Conservation (phyloP, 2,888 invertebrate species). For the Loripinus fragilis region DNA sequence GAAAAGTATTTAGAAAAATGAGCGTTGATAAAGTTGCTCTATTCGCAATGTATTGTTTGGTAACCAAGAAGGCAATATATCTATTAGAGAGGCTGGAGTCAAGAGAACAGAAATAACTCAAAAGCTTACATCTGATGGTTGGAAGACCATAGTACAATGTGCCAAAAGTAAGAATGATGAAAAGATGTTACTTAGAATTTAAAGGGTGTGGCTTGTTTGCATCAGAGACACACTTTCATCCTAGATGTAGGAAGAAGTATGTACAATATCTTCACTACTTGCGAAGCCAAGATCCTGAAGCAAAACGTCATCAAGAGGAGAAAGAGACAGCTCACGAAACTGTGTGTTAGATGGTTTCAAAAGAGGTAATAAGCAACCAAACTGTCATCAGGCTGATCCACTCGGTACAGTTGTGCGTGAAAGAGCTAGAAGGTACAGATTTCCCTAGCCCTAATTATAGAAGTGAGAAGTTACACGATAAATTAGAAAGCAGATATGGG, state of each 20-base stretch:
- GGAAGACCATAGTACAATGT: background rate
- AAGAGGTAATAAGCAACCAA: background rate
- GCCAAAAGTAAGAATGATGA: slow-evolving; percentile 12
- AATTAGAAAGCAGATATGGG: slow-evolving; percentile 16
- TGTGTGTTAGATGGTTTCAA: background rate
- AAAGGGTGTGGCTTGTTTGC: slow-evolving; percentile 21
- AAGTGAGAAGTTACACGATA: slow-evolving; percentile 20
- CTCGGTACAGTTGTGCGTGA: slow-evolving; percentile 13
- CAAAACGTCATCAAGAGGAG: background rate
- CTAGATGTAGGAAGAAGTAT: background rate
- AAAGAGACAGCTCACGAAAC: background rate
- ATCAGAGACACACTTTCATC: slow-evolving; percentile 1
- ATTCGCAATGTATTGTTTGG: too few relatives aligned
- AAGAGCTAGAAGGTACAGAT: slow-evolving; percentile 8
- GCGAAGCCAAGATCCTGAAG: background rate
- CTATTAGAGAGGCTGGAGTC: too few relatives aligned
- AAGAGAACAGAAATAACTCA: too few relatives aligned
- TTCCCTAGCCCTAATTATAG: slow-evolving; percentile 27
- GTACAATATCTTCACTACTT: background rate
- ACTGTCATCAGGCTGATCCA: slow-evolving; percentile 17
- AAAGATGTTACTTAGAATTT: background rate
- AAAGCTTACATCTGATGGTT: background rate
- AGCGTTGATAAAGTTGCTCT: too few relatives aligned
- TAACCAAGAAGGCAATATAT: too few relatives aligned
- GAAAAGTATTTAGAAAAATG: too few relatives aligned